Percentiles rank a stretch among this genome's conserved stretches.
Evolutionary conservation across 2,888 invertebrate species (phyloP).

Genomic region (Nebria brevicollis): DNA sequence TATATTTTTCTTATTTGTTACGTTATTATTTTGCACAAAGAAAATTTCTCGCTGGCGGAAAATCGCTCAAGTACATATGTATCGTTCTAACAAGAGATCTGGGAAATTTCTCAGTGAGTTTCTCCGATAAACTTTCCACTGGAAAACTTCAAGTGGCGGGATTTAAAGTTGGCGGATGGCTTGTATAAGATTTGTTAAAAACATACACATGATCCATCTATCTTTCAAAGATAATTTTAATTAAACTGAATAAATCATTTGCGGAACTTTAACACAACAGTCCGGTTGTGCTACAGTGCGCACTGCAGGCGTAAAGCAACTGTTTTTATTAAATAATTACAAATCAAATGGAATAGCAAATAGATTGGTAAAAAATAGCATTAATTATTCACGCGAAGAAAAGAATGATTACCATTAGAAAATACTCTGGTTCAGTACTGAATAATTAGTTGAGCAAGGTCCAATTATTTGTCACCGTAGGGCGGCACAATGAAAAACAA

Average conservation of each 20-base stretch:
- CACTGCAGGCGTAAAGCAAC: no score
- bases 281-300: no score
- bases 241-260: no score
- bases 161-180: no score
- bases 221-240: no score
- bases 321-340: no score
- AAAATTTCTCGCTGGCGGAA: background rate
- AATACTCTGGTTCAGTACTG: conserved; percentile 28
- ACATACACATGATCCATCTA: no score
- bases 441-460: conserved; percentile 34
- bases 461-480: conserved; percentile 36
- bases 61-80: background rate
- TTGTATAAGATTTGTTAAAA: no score
- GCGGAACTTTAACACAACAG: no score
- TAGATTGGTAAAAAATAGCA: conserved; percentile 19
- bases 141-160: background rate
- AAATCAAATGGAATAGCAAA: no score
- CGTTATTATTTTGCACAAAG: background rate
- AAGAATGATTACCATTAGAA: conserved; percentile 35
- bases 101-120: background rate
- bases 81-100: background rate
- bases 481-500: conserved; percentile 19
- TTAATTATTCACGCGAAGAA: conserved; percentile 25
- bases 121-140: background rate
- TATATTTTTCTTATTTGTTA: conserved; percentile 1